Evolutionary conservation across 2,888 invertebrate genomes (phyloP).

Genomic region (Hipparchia semele): DNA sequence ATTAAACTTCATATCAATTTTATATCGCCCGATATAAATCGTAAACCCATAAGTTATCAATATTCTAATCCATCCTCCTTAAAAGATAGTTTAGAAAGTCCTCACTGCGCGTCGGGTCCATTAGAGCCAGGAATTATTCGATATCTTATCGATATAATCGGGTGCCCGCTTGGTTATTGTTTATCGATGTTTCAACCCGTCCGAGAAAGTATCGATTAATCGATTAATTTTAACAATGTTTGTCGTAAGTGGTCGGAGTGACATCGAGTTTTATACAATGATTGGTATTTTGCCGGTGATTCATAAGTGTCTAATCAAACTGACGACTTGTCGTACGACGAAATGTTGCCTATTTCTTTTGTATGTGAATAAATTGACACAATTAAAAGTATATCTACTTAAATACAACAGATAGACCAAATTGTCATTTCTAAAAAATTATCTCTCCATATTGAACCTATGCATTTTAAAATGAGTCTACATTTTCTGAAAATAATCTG

Average conservation of each 20-base stretch:
- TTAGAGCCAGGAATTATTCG: constrained; percentile 73
- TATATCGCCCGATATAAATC: constrained; percentile 15
- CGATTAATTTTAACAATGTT: constrained; percentile 72
- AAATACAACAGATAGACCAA: too few relatives aligned
- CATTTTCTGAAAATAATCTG: background rate
- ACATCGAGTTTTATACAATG: constrained; percentile 61
- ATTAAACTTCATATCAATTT: constrained; percentile 10
- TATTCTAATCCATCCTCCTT: constrained; percentile 71
- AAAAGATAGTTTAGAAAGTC: constrained; percentile 76
- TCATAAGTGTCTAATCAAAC: background rate
- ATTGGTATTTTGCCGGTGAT: constrained; percentile 43
- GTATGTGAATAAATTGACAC: background rate
- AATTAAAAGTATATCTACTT: too few relatives aligned
- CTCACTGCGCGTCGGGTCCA: constrained; percentile 69
- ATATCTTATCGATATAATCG: constrained; percentile 79
- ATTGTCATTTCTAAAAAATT: too few relatives aligned
- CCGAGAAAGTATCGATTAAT: constrained; percentile 59
- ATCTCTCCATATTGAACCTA: too few relatives aligned
- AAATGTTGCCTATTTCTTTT: background rate
- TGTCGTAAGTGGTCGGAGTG: constrained; percentile 69
- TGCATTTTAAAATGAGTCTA: background rate
- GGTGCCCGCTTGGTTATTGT: constrained; percentile 74
- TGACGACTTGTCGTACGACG: background rate
- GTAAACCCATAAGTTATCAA: constrained; percentile 49
- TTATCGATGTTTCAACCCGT: constrained; percentile 70